Percentiles rank a stretch among this genome's conserved stretches.
phyloP scores from a whole-genome alignment of 2,888 invertebrate genomes.

The Epicampocera succincta region DNA sequence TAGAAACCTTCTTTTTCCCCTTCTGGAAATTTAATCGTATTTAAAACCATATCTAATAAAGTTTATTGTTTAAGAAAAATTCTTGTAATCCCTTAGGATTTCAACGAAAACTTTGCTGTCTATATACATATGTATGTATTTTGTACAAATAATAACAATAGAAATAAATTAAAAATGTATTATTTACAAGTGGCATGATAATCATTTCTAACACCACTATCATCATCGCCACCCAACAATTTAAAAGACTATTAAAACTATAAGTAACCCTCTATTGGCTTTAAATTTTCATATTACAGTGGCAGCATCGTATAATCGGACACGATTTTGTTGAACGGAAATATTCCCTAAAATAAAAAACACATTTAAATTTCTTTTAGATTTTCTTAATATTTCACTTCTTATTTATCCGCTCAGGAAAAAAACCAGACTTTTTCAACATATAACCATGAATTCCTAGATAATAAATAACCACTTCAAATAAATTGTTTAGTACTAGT shows the following conservation, averaged over 20 bases:
- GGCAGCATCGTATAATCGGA: no score
- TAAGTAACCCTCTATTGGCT: slow-evolving; percentile 42
- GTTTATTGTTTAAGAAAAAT: slow-evolving; percentile 29
- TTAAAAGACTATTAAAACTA: slow-evolving; percentile 17
- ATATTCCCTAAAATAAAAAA: no score
- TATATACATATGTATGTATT: slow-evolving; percentile 4
- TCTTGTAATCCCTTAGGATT: slow-evolving; percentile 23
- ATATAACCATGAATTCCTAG: no score
- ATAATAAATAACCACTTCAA: no score
- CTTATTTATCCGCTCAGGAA: no score
- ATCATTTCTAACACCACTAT: slow-evolving; percentile 1
- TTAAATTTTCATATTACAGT: no score
- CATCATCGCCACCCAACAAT: slow-evolving; percentile 12
- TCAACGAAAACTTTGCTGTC: background rate
- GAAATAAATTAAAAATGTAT: background rate
- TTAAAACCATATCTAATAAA: slow-evolving; percentile 54
- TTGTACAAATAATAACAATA: background rate
- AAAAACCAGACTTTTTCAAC: no score
- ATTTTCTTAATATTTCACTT: no score
- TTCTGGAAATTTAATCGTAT: background rate
- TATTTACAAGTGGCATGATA: slow-evolving; percentile 2
- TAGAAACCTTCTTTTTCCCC: background rate
- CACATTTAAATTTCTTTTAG: no score
- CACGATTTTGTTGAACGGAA: no score
- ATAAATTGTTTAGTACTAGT: no score